Base-by-base conservation (phyloP, 2,888 invertebrate species). In the Dasysyrphus tricinctus region DNA sequence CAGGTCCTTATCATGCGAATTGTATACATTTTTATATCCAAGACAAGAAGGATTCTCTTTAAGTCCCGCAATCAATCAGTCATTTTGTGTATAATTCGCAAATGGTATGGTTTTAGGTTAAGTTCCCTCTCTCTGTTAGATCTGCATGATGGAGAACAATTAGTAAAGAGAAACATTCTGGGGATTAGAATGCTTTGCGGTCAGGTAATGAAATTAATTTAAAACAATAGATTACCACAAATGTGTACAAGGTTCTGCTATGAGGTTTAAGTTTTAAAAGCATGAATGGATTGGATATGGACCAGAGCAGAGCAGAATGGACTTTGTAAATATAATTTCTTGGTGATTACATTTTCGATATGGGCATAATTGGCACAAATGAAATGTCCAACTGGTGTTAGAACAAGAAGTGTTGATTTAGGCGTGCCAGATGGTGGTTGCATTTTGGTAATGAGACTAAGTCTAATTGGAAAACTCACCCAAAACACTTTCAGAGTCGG, bases 61-160 rank as follows among this genome's bases (percentile, higher is more conserved):
- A 77, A 77, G 73, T 76, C 54, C 73, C 56, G 76, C 67, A 80
- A 80, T 85, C 76, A 85, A 85, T 85, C 84, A 85, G 80, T 69
- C 72, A 80, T 85, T 80, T 80, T 76, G 72, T 80, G 59, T 57
- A 84, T 73, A 80, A 84, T 80, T 80, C 39, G 76, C 67, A 84
- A 80, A 80, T 84, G 65, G 72, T 59, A 84, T 84, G 76, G 72
- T 69, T 59, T 76, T n/a, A 65, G 65, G 44, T 47, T 61, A 44
- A 65, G 56, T 63, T 69, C 59, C 44, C 57, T 67, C 24, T 67
- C 24, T 24, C 37, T 51, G 59, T 72, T 69, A 39, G 57, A 67
- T 78, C 34, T 29, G 24, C 44, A 72, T 47, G 49, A 73, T 79
- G 67, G 44, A 16, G n/a, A 44, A 44, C 39, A 44, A 37, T 24